A percentile compares a stretch with the other conserved stretches of the same genome.
phyloP scores from a whole-genome alignment of 1,140 invertebrate species.

The Sycobia sp. region DNA sequence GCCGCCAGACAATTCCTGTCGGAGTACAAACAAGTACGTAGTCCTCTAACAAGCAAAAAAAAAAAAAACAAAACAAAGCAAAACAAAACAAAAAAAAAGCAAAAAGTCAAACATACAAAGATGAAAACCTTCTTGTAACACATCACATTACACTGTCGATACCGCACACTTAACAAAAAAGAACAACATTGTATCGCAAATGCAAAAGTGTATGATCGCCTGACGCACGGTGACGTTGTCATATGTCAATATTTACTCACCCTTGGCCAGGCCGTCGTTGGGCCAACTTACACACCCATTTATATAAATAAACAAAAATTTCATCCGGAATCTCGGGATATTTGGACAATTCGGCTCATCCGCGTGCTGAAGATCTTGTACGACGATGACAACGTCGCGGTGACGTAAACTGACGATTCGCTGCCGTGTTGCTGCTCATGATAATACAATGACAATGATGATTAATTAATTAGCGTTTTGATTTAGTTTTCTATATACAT shows the following conservation, averaged over 20 bases:
- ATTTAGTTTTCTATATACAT: conserved; percentile 7
- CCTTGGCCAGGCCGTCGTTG: conserved; percentile 35
- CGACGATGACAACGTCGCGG: conserved; percentile 25
- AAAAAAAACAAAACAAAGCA: conserved; percentile 28
- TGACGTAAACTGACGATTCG: conserved; percentile 20
- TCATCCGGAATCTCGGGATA: too few species aligned
- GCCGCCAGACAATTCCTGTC: conserved; percentile 64
- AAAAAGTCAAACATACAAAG: conserved; percentile 12
- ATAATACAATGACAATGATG: conserved; percentile 15
- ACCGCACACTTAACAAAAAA: too few species aligned
- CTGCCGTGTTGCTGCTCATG: conserved; percentile 20
- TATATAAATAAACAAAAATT: too few species aligned
- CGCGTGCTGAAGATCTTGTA: conserved; percentile 8
- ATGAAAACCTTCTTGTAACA: too few species aligned
- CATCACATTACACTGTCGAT: too few species aligned
- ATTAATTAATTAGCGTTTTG: conserved; percentile 16
- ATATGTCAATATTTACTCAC: conserved; percentile 49
- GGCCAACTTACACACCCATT: conserved; percentile 10
- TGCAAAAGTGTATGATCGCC: conserved; percentile 53
- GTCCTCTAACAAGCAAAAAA: conserved; percentile 48
- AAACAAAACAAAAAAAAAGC: conserved; percentile 13
- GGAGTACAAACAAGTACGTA: conserved; percentile 71
- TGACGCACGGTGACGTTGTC: conserved; percentile 57
- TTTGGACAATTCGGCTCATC: conserved; percentile 25
- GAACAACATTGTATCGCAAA: conserved; percentile 24